Evolutionary conservation across 2,888 invertebrate species (phyloP), one percentile per base, ranked within the genome.

Genomic region (Xylota sylvarum): DNA sequence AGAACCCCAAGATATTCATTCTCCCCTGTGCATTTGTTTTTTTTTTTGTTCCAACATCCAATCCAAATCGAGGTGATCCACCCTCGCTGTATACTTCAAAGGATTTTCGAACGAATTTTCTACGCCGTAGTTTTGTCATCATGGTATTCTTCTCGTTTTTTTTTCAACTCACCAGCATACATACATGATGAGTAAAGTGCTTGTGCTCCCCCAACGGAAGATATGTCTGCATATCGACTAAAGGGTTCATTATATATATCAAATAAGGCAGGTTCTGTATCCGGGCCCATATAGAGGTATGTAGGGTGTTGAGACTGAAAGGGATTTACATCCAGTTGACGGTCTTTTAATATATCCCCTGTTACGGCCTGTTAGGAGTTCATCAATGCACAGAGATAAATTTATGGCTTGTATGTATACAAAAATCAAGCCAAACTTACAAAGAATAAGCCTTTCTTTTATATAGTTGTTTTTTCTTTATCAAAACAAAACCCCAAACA

Each of bases 41-140:
- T 35, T 37, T 37, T 37, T 37, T 37, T 5, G 5, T 37, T 37
- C 12, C 37, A 37, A 77, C 48, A 50, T 72, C 19, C 43, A 82
- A 82, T 56, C 56, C 56, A 60, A 84, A 79, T 69, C 67, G 60
- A 79, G 64, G 79, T 84, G 79, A 84, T 78, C 79, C 79, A 84
- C 79, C 83, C 83, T 78, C 58, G 76, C 12, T 35, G 27, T 27
- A 32, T 46, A 73, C 79, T 72, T 84, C 83, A 84, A 84, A 79
- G 83, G 55, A 79, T 69, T 55, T 73, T 60, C 48, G 60, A 62
- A 55, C 7, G 79, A 40, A 52, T 60, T 55, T 40, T 56, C 60
- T 65, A 17, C 73, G 60, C 23, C 73, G 40, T 43, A 35, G 32
- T 40, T 65, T 77, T 65, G 35, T 58, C 40, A 27, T 55, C 5